These are phyloP conservation scores for Philypnodon macrostomus DNA, from an alignment of 2,797 vertebrate species.

Conservation along the genomic window DNA sequence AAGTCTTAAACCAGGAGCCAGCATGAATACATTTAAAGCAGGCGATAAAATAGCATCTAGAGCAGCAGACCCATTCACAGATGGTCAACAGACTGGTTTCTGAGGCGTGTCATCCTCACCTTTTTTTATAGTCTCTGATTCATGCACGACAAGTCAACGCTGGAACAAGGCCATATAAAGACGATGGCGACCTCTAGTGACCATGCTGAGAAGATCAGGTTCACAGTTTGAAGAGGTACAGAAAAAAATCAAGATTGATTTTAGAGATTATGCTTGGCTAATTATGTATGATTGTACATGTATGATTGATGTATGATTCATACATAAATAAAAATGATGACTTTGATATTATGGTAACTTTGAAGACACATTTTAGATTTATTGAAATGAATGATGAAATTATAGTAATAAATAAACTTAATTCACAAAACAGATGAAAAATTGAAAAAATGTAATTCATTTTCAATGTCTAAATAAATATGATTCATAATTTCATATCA, in stretches of 20 bases:
- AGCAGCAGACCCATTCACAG: constrained; percentile 9
- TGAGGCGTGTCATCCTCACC: constrained; percentile 4
- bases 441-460: too few species aligned
- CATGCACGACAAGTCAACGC: not conserved
- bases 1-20: not conserved
- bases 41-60: not conserved
- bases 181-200: constrained; percentile 40
- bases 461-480: too few species aligned
- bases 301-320: too few species aligned
- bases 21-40: not conserved
- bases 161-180: not conserved
- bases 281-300: too few species aligned
- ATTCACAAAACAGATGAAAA: too few species aligned
- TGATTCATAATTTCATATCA: too few species aligned
- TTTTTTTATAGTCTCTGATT: constrained; percentile 2
- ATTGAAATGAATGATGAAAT: too few species aligned
- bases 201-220: not conserved
- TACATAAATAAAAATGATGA: too few species aligned
- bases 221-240: not conserved
- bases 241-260: not conserved
- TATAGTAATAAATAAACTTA: too few species aligned
- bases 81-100: constrained; percentile 14
- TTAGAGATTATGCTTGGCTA: not conserved
- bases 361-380: too few species aligned
- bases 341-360: too few species aligned